Evolutionary conservation across 1,140 invertebrate genomes (phyloP), one percentile per base, ranked within the genome.

Genomic region (Hylyphantes graminicola): DNA sequence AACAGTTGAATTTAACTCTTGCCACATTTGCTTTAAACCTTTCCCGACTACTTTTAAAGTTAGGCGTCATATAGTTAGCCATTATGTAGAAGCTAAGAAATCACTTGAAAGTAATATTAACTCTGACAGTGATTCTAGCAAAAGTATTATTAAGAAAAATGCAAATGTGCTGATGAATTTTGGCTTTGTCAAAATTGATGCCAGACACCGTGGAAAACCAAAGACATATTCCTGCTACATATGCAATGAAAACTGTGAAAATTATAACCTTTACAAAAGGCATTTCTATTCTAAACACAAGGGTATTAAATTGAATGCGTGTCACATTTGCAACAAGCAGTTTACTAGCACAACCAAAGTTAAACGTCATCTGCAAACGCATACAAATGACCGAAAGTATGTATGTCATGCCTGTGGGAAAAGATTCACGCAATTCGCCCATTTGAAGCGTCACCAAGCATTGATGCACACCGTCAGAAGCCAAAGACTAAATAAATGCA

Each of bases 311-410:
- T 70, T 70, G 51, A 70, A 70, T 70, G 50, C 68, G 8, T 70
- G 68, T 19, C 68, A 70, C 50, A 70, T 70, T 11, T 70, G 50
- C 50, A 21, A n/a, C 5, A 70, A 70, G 19, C 68, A 70, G 68
- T 70, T 70, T 70, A 53, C 68, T n/a, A 70, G 54, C 51, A 17
- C 68, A 53, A 53, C 68, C 13, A 53, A 53, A 53, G 68, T 70
- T 0, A 70, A 70, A 17, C 50, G 67, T 0, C 68, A 70, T 53
- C 50, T 70, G 50, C 13, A 53, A 11, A 53, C 54, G 6, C 68
- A 70, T 53, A 17, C 6, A 0, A 70, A 53, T 17, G 68, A 17
- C 51, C 51, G 21, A 9, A 53, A 70, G 19, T 70, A 17, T n/a
- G 54, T 11, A 70, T 70, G 68, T 50, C 50, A 70, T 17, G 21